Conservation (phyloP, 2,888 invertebrate genomes). For the Archaeoteleia sp. region DNA sequence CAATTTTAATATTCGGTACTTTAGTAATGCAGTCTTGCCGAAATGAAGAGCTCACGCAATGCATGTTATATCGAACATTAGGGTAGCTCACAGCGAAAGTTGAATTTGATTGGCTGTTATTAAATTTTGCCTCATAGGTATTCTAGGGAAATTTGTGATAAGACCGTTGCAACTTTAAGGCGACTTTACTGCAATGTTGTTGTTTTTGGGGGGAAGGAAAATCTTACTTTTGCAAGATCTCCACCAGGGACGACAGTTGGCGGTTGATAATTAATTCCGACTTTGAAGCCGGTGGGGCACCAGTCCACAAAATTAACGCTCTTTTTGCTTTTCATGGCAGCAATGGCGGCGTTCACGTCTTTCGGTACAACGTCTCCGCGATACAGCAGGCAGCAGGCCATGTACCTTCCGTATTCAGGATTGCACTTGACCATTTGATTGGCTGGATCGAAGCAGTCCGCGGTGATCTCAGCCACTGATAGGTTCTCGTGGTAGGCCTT, state of each 20-base stretch:
- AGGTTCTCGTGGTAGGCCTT: slow-evolving; percentile 86
- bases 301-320: slow-evolving; percentile 94
- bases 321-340: slow-evolving; percentile 84
- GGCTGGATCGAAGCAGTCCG: slow-evolving; percentile 93
- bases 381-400: slow-evolving; percentile 91
- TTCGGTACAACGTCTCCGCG: slow-evolving; percentile 93
- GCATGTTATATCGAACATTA: no score
- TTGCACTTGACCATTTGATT: slow-evolving; percentile 94
- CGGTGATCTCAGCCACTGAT: slow-evolving; percentile 88
- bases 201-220: no score
- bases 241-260: slow-evolving; percentile 70
- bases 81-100: no score
- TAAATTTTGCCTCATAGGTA: no score
- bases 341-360: slow-evolving; percentile 90
- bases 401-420: slow-evolving; percentile 89
- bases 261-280: slow-evolving; percentile 77
- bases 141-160: no score
- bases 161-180: no score
- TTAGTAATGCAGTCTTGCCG: no score
- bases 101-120: no score
- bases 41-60: no score
- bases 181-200: no score
- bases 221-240: slow-evolving; percentile 67
- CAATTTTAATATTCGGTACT: no score
- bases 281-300: slow-evolving; percentile 95